Evolutionary conservation across 2,113 vertebrate genomes (phyloP).

Genomic region (Pedetes capensis): DNA sequence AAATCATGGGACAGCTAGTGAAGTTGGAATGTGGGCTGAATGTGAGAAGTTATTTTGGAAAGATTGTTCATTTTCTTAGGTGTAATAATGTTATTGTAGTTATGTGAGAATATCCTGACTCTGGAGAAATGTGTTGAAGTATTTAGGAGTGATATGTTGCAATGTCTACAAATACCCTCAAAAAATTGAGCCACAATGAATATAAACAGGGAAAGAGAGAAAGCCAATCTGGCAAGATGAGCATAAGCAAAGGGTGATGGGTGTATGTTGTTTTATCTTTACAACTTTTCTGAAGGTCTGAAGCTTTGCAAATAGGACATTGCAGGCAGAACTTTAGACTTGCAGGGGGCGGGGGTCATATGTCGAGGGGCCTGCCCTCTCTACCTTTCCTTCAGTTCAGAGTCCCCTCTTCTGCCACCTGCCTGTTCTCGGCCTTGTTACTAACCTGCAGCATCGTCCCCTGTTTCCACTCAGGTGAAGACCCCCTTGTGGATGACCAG

Average conservation of each 20-base stretch:
- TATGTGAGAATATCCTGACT: neutral
- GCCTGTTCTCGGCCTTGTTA: neutral
- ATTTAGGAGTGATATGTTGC: neutral
- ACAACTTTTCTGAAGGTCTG: neutral
- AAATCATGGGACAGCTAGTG: neutral
- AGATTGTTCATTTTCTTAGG: neutral
- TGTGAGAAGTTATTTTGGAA: neutral
- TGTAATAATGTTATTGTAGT: neutral
- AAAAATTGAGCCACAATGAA: neutral
- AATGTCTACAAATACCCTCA: neutral
- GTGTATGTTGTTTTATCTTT: neutral
- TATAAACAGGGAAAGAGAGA: neutral
- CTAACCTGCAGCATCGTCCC: neutral
- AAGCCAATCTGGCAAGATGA: neutral
- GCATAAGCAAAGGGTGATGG: neutral
- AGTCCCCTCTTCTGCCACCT: neutral
- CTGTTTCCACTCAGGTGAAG: slow-evolving; percentile 88
- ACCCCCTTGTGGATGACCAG: slow-evolving; percentile 96
- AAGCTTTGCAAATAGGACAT: neutral
- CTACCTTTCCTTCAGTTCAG: neutral
- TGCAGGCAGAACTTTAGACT: neutral
- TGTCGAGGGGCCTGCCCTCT: neutral
- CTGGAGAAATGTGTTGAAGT: neutral
- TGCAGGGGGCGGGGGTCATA: neutral
- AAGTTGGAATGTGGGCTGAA: neutral